Evolutionary conservation across 2,797 vertebrate species (phyloP).

Genomic region (Lemur catta): DNA sequence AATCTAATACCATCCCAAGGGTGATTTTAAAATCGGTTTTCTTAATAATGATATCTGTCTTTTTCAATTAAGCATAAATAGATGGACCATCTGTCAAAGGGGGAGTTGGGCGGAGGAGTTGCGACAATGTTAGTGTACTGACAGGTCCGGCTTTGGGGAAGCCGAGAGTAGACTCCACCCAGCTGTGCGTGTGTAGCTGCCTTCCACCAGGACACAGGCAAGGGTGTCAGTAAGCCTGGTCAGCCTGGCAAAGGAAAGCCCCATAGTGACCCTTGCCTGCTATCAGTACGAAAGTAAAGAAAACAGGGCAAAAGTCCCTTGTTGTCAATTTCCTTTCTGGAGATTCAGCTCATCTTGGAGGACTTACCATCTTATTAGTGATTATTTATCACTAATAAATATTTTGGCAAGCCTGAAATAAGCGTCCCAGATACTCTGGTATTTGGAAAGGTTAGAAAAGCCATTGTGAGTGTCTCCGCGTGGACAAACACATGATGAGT

Average conservation of each 20-base stretch:
- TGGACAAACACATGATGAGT: accelerated
- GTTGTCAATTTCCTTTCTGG: background rate
- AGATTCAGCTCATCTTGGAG: background rate
- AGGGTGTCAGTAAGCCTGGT: background rate
- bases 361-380: no score
- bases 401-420: background rate
- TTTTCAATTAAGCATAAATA: background rate
- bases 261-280: accelerated
- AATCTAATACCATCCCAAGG: no score
- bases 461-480: background rate
- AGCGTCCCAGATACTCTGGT: background rate
- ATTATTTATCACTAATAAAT: background rate
- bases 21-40: background rate
- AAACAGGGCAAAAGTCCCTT: background rate
- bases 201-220: background rate
- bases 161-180: background rate
- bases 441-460: background rate
- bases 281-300: background rate
- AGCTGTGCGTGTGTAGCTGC: accelerated
- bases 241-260: background rate
- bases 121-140: background rate
- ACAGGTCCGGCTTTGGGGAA: background rate
- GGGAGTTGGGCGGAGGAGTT: background rate
- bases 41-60: background rate
- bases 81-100: accelerated